A percentile compares a stretch with the other conserved stretches of the same genome.
Conservation (phyloP, 2,113 vertebrate genomes). For the Vicugna pacos region DNA sequence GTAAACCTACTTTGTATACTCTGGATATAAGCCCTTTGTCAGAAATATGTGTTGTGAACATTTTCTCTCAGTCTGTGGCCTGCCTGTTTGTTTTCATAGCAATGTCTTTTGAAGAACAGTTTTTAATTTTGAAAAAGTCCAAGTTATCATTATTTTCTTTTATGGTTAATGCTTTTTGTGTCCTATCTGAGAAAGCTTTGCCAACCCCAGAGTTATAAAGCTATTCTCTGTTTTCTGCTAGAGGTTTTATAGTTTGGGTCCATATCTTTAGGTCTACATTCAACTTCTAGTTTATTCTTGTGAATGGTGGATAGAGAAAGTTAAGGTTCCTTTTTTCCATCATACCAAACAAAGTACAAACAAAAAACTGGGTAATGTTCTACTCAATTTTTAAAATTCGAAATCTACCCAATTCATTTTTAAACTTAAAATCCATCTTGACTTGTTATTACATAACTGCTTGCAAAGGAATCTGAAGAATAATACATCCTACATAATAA, state of each 20-base stretch:
- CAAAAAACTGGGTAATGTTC: background rate
- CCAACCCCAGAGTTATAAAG: background rate
- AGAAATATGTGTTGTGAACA: conserved; percentile 24
- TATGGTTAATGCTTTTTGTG: background rate
- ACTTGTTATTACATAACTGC: conserved; percentile 16
- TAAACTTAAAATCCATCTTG: conserved; percentile 55
- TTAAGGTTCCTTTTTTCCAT: background rate
- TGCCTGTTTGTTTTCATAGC: conserved; percentile 19
- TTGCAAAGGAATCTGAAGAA: conserved; percentile 53
- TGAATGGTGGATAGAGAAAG: conserved; percentile 15
- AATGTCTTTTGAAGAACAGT: conserved; percentile 14
- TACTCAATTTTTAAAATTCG: conserved; percentile 58
- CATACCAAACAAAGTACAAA: conserved; percentile 25
- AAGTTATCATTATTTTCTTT: conserved; percentile 36
- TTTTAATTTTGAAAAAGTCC: conserved; percentile 52
- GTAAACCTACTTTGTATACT: background rate
- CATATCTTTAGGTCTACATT: conserved; percentile 12
- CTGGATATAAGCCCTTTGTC: background rate
- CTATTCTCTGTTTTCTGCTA: background rate
- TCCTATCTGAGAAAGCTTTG: background rate
- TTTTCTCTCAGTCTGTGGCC: background rate
- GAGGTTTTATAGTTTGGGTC: conserved; percentile 16
- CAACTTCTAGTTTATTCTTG: conserved; percentile 35
- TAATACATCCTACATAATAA: conserved; percentile 17
- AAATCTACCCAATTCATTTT: conserved; percentile 50